Percentiles rank a stretch among this genome's conserved stretches.
phyloP scores from a whole-genome alignment of 2,113 vertebrate genomes.

The Tupaia chinensis region DNA sequence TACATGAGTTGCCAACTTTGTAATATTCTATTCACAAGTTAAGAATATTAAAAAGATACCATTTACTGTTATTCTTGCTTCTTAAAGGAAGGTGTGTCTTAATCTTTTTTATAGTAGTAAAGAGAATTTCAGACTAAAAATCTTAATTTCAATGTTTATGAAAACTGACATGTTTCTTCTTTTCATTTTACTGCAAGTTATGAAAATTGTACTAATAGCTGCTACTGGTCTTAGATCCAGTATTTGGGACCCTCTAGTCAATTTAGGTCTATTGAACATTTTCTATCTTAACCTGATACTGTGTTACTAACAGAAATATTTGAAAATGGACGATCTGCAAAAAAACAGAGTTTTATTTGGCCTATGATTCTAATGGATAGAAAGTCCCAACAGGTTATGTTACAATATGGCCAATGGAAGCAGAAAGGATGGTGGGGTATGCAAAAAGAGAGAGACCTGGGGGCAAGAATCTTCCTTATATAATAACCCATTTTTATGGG shows the following conservation, averaged over 20 bases:
- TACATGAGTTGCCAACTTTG: not conserved
- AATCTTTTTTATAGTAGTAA: not conserved
- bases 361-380: too few relatives aligned
- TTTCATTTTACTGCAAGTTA: conserved; percentile 32
- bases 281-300: too few relatives aligned
- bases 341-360: too few relatives aligned
- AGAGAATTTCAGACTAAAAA: conserved; percentile 50
- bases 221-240: not conserved
- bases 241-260: conserved; percentile 25
- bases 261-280: not conserved
- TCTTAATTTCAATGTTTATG: conserved; percentile 58
- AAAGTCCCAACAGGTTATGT: too few relatives aligned
- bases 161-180: conserved; percentile 7
- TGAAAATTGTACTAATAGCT: conserved; percentile 35
- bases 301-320: too few relatives aligned
- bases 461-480: too few relatives aligned
- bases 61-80: conserved; percentile 37
- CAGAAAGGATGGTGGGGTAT: too few relatives aligned
- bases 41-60: conserved; percentile 34
- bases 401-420: too few relatives aligned
- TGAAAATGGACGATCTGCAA: too few relatives aligned
- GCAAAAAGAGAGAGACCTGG: too few relatives aligned
- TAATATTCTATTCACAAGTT: conserved; percentile 43
- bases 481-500: too few relatives aligned
- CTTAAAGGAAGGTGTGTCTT: conserved; percentile 24